phyloP scores from a whole-genome alignment of 2,797 vertebrate species.

The Emys orbicularis region DNA sequence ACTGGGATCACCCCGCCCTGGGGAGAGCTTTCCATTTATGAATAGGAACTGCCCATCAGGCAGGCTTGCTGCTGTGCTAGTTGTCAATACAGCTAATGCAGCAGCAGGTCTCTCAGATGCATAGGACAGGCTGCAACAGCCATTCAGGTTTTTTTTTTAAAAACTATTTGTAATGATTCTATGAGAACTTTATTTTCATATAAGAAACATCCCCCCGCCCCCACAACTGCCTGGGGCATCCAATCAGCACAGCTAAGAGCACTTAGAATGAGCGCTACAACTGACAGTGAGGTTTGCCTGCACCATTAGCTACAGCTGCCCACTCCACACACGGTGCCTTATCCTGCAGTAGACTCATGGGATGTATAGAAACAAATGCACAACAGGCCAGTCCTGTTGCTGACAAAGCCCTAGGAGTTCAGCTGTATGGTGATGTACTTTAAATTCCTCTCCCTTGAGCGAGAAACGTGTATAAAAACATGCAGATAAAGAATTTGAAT shows the following conservation, averaged over 20 bases:
- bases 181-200: constrained; percentile 59
- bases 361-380: background rate
- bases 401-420: background rate
- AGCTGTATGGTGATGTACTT: background rate
- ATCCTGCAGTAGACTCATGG: background rate
- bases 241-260: background rate
- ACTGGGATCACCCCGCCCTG: fast-evolving
- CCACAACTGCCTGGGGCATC: background rate
- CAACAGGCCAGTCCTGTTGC: fast-evolving
- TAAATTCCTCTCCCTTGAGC: background rate
- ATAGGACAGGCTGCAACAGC: background rate
- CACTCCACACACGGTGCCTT: background rate
- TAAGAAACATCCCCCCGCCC: background rate
- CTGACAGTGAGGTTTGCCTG: background rate
- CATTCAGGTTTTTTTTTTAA: constrained; percentile 7
- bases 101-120: background rate
- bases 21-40: fast-evolving
- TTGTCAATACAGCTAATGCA: fast-evolving
- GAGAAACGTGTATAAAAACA: background rate
- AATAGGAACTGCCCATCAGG: background rate
- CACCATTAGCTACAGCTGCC: background rate
- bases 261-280: fast-evolving
- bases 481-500: constrained; percentile 47
- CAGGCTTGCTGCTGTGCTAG: background rate
- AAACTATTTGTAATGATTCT: constrained; percentile 37